These are phyloP conservation scores for Mirza zaza DNA, from an alignment of 2,113 vertebrate genomes.

Conservation along the genomic window DNA sequence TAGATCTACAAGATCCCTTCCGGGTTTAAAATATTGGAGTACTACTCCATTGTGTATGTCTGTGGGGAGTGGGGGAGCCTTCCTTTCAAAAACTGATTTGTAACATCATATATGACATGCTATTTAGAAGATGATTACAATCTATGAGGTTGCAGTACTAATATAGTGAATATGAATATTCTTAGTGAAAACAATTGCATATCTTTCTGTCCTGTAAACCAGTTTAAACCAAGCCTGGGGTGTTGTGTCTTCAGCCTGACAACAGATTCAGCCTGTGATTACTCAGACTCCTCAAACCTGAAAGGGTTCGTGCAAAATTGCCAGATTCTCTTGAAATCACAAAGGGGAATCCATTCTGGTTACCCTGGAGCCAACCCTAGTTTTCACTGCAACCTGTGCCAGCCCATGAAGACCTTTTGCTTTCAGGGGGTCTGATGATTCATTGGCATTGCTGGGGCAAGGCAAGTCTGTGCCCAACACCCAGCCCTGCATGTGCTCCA, in stretches of 20 bases:
- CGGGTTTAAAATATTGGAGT: conserved; percentile 3
- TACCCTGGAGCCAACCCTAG: background rate
- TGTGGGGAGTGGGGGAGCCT: background rate
- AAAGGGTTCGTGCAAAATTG: background rate
- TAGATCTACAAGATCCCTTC: background rate
- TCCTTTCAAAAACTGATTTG: background rate
- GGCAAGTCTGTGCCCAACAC: background rate
- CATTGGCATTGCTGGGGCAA: background rate
- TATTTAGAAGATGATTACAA: background rate
- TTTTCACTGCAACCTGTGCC: background rate
- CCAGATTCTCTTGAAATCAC: conserved; percentile 30
- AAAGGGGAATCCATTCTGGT: background rate
- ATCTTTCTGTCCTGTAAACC: background rate
- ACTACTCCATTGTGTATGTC: background rate
- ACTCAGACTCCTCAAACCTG: background rate
- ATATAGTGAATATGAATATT: background rate
- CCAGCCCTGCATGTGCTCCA: background rate
- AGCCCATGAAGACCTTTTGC: background rate
- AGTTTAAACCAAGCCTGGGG: background rate
- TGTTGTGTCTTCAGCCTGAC: background rate
- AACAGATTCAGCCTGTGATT: background rate
- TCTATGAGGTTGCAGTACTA: background rate
- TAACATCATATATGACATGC: background rate
- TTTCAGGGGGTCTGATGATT: conserved; percentile 8
- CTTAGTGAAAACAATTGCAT: background rate